These are phyloP conservation scores for Notarius lentiginosus DNA, from an alignment of 2,113 vertebrate genomes.

Conservation along the genomic window DNA sequence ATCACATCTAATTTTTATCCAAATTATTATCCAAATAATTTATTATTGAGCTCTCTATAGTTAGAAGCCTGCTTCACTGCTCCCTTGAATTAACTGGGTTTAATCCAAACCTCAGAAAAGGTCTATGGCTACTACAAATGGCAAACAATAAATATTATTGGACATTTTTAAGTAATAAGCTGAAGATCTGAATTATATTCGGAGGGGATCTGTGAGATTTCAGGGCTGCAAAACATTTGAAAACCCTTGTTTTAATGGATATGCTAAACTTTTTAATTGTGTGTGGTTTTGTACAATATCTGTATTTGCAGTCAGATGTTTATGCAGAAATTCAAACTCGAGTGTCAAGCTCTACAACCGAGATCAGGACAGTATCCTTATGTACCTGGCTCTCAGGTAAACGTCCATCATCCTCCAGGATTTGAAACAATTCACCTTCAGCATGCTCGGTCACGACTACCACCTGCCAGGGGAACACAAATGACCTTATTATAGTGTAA, in stretches of 20 bases:
- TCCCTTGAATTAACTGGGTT: background rate
- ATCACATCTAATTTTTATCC: background rate
- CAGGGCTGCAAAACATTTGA: background rate
- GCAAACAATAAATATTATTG: too few species aligned
- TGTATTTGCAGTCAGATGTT: background rate
- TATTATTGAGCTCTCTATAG: background rate
- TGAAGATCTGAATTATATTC: background rate
- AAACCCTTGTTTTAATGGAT: background rate
- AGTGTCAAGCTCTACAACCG: too few species aligned
- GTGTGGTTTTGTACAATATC: background rate
- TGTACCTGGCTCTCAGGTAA: constrained; percentile 87
- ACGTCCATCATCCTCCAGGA: constrained; percentile 89
- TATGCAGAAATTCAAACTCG: background rate
- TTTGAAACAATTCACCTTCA: constrained; percentile 94
- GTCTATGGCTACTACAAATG: background rate
- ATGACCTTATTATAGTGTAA: constrained; percentile 1
- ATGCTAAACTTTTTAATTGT: background rate
- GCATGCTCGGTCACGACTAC: constrained; percentile 96
- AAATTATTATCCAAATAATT: background rate
- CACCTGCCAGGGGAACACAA: constrained; percentile 73
- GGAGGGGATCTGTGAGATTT: background rate
- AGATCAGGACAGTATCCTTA: too few species aligned
- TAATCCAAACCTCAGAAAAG: background rate
- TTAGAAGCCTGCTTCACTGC: background rate
- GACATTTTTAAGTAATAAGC: background rate